phyloP scores from a whole-genome alignment of 2,797 vertebrate genomes.

The Sciurus carolinensis region DNA sequence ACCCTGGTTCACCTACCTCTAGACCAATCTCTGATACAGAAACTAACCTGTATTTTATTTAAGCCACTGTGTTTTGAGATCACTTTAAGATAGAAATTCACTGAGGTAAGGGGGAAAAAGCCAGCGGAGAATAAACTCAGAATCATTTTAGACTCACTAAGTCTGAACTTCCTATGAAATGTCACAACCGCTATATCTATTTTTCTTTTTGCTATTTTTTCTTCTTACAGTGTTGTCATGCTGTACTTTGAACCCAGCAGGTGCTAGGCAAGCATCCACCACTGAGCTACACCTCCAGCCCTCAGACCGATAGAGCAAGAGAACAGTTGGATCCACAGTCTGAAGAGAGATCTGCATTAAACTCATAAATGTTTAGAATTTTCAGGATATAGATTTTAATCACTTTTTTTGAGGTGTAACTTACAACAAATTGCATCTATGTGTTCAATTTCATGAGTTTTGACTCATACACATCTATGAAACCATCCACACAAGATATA shows the following conservation, averaged over 20 bases:
- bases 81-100: constrained; percentile 50
- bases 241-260: too few relatives aligned
- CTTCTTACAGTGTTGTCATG: too few relatives aligned
- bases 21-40: neutral
- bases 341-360: constrained; percentile 5
- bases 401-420: constrained; percentile 4
- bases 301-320: neutral
- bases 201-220: too few relatives aligned
- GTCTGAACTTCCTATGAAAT: constrained; percentile 26
- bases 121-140: neutral
- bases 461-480: neutral
- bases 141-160: constrained; percentile 52
- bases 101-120: neutral
- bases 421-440: constrained; percentile 33
- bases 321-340: neutral
- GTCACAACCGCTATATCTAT: neutral
- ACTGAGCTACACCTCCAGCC: too few relatives aligned
- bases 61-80: constrained; percentile 40
- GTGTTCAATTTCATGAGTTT: constrained; percentile 6
- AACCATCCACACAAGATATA: neutral
- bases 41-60: constrained; percentile 44
- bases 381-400: constrained; percentile 46
- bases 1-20: neutral
- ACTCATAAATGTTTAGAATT: constrained; percentile 27
- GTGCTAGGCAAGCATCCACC: too few relatives aligned